Evolutionary conservation across 2,888 invertebrate genomes (phyloP), one percentile per base, ranked within the genome.

Genomic region (Rosalia funebris): DNA sequence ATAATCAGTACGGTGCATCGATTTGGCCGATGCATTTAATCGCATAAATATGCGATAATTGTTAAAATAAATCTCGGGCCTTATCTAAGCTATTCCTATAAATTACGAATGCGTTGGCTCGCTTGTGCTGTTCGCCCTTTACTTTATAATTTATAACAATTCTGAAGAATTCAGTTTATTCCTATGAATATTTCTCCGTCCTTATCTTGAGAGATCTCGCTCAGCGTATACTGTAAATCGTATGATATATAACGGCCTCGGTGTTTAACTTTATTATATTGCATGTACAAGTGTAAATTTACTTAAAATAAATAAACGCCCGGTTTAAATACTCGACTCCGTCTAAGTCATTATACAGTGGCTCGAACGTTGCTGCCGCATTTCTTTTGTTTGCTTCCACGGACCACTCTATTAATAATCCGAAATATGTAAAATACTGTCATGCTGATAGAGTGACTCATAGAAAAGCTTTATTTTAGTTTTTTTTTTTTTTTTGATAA

Each of bases 81-180:
- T 69, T 67, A 70, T 71, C 70, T 70, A 47, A 62, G 65, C 60
- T 66, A 72, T 71, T 71, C 68, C 60, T 60, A 72, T 72, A 70
- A 72, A 72, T 72, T 65, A 68, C 61, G 65, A 69, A 69, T 63
- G 68, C 65, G 68, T 65, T 68, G 66, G 58, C 59, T 39, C 39
- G 39, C 62, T 60, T 57, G 62, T 7, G 65, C 69, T 59, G 63
- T 62, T 65, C 57, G 66, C 74, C 73, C 70, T 72, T 75, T 74
- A 70, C 72, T 71, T 69, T 66, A 72, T 73, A 73, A 75, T 75
- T 75, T 75, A 75, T 71, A 75, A 74, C 74, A 73, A 75, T 72
- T 71, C 68, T 55, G 72, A 75, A 71, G 74, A 73, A 76, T 75
- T 72, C 69, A 65, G 72, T 71, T 69, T 74, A 75, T 75, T 72